Conservation (phyloP, 2,797 vertebrate species). For the Glyptemys insculpta region DNA sequence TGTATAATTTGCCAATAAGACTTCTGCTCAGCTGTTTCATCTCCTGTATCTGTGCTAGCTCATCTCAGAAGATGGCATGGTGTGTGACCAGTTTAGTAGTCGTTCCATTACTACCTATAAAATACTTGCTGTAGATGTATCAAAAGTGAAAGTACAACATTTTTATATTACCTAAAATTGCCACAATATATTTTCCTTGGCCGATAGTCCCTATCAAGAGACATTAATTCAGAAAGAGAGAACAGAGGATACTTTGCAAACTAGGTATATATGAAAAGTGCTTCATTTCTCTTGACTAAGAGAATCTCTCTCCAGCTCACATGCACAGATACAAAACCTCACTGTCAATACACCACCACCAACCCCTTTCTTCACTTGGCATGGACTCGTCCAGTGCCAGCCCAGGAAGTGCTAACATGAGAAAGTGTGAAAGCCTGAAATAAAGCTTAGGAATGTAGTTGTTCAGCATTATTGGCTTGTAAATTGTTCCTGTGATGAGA, state of each 20-base stretch:
- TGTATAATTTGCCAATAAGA: not conserved
- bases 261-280: not conserved
- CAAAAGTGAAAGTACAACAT: not conserved
- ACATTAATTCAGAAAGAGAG: not conserved
- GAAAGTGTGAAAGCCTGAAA: constrained; percentile 51
- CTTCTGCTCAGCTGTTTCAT: not conserved
- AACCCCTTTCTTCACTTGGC: not conserved
- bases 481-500: constrained; percentile 64
- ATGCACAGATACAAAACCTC: not conserved
- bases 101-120: not conserved
- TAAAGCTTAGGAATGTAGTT: constrained; percentile 59
- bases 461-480: constrained; percentile 63
- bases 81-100: not conserved
- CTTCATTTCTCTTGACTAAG: not conserved
- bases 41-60: not conserved
- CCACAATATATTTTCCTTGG: not conserved
- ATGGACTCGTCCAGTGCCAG: not conserved
- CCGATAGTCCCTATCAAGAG: not conserved
- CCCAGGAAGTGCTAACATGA: constrained; percentile 13
- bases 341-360: not conserved
- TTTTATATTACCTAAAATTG: not conserved
- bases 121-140: not conserved
- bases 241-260: not conserved
- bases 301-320: fast-evolving
- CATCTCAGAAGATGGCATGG: not conserved